phyloP scores from a whole-genome alignment of 2,888 invertebrate species.

The Phengaris arion region DNA sequence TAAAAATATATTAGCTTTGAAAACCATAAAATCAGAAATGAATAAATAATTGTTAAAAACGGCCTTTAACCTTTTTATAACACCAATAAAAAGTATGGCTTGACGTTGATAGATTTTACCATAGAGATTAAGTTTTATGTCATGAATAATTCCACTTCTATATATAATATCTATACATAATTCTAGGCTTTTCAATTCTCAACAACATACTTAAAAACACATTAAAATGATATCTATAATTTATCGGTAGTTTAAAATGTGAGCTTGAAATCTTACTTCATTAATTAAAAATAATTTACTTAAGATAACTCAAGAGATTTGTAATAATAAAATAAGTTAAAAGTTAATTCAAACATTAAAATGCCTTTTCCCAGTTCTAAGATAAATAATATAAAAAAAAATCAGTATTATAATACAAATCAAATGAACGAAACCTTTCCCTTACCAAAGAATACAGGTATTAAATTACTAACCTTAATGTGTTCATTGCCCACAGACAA shows the following conservation, averaged over 20 bases:
- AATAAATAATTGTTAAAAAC: not conserved
- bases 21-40: not conserved
- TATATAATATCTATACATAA: too few species aligned
- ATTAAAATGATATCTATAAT: slow-evolving; percentile 13
- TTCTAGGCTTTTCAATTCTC: slow-evolving; percentile 16
- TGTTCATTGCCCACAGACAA: too few species aligned
- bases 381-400: not conserved
- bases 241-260: not conserved
- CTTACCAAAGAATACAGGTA: too few species aligned
- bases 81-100: not conserved
- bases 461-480: too few species aligned
- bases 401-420: too few species aligned
- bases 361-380: not conserved
- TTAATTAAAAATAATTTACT: slow-evolving; percentile 1
- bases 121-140: slow-evolving; percentile 23
- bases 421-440: too few species aligned
- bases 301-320: not conserved
- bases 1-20: too few species aligned
- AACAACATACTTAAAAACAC: slow-evolving; percentile 20
- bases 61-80: slow-evolving; percentile 2
- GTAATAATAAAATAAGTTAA: not conserved
- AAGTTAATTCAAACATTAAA: not conserved
- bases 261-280: slow-evolving; percentile 11
- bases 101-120: not conserved
- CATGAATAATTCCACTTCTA: not conserved